Evolutionary conservation across 2,888 invertebrate genomes (phyloP), one percentile per base, ranked within the genome.

Genomic region (Pardosa pseudoannulata): DNA sequence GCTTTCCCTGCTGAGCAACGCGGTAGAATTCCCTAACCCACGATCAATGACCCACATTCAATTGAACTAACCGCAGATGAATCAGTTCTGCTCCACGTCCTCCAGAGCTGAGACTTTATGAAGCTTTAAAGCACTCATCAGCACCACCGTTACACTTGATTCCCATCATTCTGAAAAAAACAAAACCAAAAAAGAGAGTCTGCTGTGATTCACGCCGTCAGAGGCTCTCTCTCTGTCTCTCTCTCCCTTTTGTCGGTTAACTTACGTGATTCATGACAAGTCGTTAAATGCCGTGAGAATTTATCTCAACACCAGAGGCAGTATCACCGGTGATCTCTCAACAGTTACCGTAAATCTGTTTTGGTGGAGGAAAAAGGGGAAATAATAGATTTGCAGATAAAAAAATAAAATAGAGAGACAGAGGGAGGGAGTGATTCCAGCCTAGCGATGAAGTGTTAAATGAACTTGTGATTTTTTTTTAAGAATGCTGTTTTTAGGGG

Each of bases 251-350:
- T 56, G 56, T 56, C 56, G 56, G 23, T 56, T n/a, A 56, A 56
- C 56, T 56, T 56, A 5, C 56, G 56, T 56, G 56, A 56, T 56
- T 56, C 56, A 56, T 56, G 56, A 56, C 23, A 56, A n/a, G 56
- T 56, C 56, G 56, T 56, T 56, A 56, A 56, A 56, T 56, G 56
- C 56, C 56, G 56, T 56, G 56, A 23, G 56, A 56, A 56, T 56
- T 56, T 56, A 56, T 56, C 56, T 56, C 56, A n/a, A n/a, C n/a
- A 23, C 19, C 46, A 16, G 46, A 6, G 56, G 23, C 56, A 3
- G 56, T 56, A 56, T 56, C 56, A 23, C 46, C 13, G 19, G 56
- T n/a, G 56, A 56, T 56, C 19, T 56, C 19, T 56, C 19, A 56
- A 56, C 56, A 56, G 56, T 56, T 56, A 56, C 56, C 23, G 56